phyloP scores from a whole-genome alignment of 2,888 invertebrate species.

The Xestoiulus laeticollis region DNA sequence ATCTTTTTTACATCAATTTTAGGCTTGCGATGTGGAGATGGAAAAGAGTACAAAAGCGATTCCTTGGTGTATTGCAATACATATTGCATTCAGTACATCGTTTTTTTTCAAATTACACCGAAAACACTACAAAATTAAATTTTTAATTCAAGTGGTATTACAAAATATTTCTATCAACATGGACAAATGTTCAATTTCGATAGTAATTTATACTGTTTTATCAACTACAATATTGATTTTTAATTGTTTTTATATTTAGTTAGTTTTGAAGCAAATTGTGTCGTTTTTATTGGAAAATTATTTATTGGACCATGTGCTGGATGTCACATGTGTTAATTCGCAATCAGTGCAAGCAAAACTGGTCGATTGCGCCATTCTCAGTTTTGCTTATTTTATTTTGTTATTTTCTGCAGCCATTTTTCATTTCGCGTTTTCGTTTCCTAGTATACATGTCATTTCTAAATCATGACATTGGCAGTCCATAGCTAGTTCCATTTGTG shows the following conservation, averaged over 20 bases:
- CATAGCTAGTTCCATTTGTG: conserved; percentile 11
- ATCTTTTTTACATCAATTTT: no score
- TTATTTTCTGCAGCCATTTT: background rate
- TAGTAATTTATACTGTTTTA: background rate
- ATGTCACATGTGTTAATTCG: background rate
- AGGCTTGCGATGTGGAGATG: no score
- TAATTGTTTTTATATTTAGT: background rate
- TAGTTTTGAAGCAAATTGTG: background rate
- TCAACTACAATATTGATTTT: background rate
- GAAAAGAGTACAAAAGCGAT: no score
- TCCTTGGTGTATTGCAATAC: no score
- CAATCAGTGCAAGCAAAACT: background rate
- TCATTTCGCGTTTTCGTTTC: background rate
- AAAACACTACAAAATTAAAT: no score
- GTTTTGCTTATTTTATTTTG: background rate
- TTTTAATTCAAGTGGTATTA: no score
- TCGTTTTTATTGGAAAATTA: background rate
- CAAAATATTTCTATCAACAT: no score
- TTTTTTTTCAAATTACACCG: no score
- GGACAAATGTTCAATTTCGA: no score
- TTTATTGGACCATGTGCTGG: background rate
- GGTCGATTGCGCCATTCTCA: no score
- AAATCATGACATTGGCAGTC: background rate
- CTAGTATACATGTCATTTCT: background rate
- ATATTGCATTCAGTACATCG: no score